Conservation (phyloP, 2,888 invertebrate genomes). For the Temnothorax ravouxi region DNA sequence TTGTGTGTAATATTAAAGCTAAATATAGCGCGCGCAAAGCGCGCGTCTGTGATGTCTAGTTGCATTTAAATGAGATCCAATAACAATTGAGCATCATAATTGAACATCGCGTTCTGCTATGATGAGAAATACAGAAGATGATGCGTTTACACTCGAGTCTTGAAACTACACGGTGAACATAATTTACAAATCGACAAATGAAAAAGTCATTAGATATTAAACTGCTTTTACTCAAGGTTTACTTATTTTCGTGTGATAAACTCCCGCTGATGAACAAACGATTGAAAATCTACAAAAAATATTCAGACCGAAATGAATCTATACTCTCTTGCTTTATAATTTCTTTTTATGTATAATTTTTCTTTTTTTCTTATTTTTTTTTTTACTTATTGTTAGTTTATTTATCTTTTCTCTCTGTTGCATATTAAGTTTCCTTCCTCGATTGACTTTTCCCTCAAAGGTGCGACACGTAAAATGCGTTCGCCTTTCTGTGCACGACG, state of each 20-base stretch:
- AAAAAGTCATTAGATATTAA: background rate
- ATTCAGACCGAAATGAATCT: background rate
- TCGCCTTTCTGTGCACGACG: background rate
- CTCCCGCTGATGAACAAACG: background rate
- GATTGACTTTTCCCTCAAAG: slow-evolving; percentile 35
- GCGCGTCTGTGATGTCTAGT: too few relatives aligned
- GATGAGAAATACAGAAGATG: slow-evolving; percentile 57
- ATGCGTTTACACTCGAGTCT: background rate
- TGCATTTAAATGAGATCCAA: slow-evolving; percentile 60
- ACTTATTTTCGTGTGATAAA: background rate
- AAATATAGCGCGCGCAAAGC: too few relatives aligned
- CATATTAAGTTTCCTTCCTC: slow-evolving; percentile 4
- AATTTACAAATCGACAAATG: background rate
- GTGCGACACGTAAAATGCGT: slow-evolving; percentile 14
- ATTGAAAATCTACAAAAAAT: background rate
- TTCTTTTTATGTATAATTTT: background rate
- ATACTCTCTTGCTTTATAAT: background rate
- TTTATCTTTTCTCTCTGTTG: background rate
- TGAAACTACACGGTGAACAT: background rate
- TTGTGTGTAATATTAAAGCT: too few relatives aligned
- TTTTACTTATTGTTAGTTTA: background rate
- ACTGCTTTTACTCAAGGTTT: background rate
- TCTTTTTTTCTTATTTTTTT: background rate
- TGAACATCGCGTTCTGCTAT: slow-evolving; percentile 69
- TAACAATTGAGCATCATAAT: slow-evolving; percentile 73